Evolutionary conservation across 2,888 invertebrate species (phyloP), one percentile per base, ranked within the genome.

Genomic region (Aspidapion aeneum): DNA sequence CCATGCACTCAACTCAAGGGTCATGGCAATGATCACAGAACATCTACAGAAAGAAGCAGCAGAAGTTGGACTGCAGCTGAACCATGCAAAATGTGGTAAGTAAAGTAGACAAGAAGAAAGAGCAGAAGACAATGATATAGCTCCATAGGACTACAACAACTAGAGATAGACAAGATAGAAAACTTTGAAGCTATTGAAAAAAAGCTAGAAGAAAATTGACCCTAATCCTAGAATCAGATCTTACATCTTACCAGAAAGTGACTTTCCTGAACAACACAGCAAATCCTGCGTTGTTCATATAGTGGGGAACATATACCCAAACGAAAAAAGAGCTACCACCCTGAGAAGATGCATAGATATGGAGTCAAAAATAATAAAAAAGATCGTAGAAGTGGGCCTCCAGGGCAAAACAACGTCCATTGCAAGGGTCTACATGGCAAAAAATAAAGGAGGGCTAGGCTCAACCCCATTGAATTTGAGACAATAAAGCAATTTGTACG

Each of bases 261-360:
- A 48, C 49, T 12, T n/a, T 48, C n/a, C 9, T 48, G 9, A 48
- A 48, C 49, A 48, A 48, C 49, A 48, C n/a, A n/a, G 49, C n/a
- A n/a, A 48, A 12, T n/a, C 49, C 49, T n/a, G 49, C 49, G 49
- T 48, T n/a, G n/a, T 48, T n/a, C n/a, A 48, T 48, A n/a, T 48
- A 48, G n/a, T n/a, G 9, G 49, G 49, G 9, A 48, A 48, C 49
- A 48, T 48, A 48, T 48, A 48, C n/a, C 49, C 49, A n/a, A n/a
- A 48, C 49, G 49, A 48, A 21, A 60, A 61, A 22, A 21, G 60
- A n/a, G 60, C 63, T 9, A 57, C 63, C 1, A 68, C 65, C 18
- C 51, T 69, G 16, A 60, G 58, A 20, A 63, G 57, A n/a, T n/a
- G n/a, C n/a, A n/a, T n/a, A n/a, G n/a, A n/a, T n/a, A n/a, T n/a